phyloP scores from a whole-genome alignment of 2,888 invertebrate species.

The Octonoba sinensis region DNA sequence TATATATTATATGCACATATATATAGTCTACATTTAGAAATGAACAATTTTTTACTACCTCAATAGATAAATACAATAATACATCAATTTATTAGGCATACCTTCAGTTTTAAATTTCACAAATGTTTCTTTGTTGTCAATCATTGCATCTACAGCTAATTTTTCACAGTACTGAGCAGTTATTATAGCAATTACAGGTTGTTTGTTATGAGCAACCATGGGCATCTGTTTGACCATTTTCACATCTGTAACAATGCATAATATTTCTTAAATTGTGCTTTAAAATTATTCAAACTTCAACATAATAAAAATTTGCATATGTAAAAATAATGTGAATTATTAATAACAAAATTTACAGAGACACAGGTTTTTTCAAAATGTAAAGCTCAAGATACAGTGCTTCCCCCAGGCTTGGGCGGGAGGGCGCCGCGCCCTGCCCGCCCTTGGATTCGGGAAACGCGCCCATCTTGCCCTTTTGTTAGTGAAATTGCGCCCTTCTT shows the following conservation, averaged over 20 bases:
- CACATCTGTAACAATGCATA: slow-evolving; percentile 68
- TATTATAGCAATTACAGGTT: slow-evolving; percentile 97
- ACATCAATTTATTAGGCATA: slow-evolving; percentile 70
- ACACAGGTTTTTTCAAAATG: not conserved
- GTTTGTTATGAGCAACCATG: slow-evolving; percentile 86
- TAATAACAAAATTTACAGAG: not conserved
- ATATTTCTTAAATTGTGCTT: too few relatives aligned
- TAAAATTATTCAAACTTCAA: too few relatives aligned
- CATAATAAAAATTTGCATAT: too few relatives aligned
- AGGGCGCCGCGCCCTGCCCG: too few relatives aligned
- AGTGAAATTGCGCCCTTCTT: too few relatives aligned
- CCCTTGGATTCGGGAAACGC: too few relatives aligned
- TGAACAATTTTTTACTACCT: too few relatives aligned
- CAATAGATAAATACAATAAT: not conserved
- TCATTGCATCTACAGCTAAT: slow-evolving; percentile 96
- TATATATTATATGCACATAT: too few relatives aligned
- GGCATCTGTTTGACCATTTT: slow-evolving; percentile 96
- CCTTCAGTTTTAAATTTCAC: slow-evolving; percentile 96
- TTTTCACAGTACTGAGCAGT: slow-evolving; percentile 98
- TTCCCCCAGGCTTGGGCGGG: too few relatives aligned
- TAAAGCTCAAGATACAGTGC: not conserved
- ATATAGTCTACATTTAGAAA: too few relatives aligned
- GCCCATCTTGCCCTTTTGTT: too few relatives aligned
- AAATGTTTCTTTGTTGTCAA: slow-evolving; percentile 96
- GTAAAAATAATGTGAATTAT: not conserved